Evolutionary conservation across 1,140 invertebrate genomes (phyloP).

Genomic region (Eriocheir sinensis): DNA sequence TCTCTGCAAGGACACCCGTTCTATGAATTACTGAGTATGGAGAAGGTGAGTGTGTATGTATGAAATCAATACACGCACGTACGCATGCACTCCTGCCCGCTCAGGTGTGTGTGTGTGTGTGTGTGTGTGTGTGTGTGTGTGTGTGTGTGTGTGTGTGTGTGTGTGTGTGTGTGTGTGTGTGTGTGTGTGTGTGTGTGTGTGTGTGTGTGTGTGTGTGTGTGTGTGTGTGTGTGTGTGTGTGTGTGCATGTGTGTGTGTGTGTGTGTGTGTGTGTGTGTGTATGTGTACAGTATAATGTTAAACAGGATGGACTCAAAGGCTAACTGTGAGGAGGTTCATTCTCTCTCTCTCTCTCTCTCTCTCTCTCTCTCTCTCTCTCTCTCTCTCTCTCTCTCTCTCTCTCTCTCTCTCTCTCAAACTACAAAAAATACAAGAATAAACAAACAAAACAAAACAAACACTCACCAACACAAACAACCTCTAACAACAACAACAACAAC

Average conservation of each 20-base stretch:
- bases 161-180: slow-evolving; percentile 22
- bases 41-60: too few species aligned
- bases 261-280: slow-evolving; percentile 29
- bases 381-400: neutral
- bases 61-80: slow-evolving; percentile 20
- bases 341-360: neutral
- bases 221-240: neutral
- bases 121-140: slow-evolving; percentile 14
- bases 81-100: neutral
- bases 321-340: neutral
- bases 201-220: neutral
- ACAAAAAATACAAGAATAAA: too few species aligned
- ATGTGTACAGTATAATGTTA: neutral
- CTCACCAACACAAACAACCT: too few species aligned
- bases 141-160: slow-evolving; percentile 10
- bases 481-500: too few species aligned
- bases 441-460: too few species aligned
- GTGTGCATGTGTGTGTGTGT: slow-evolving; percentile 16
- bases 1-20: too few species aligned
- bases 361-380: neutral
- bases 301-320: neutral
- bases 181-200: neutral
- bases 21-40: too few species aligned
- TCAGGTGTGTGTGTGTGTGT: neutral
- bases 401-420: too few species aligned